These are phyloP conservation scores for Scaptomyza reducta DNA, from an alignment of 2,888 invertebrate species.

Conservation along the genomic window DNA sequence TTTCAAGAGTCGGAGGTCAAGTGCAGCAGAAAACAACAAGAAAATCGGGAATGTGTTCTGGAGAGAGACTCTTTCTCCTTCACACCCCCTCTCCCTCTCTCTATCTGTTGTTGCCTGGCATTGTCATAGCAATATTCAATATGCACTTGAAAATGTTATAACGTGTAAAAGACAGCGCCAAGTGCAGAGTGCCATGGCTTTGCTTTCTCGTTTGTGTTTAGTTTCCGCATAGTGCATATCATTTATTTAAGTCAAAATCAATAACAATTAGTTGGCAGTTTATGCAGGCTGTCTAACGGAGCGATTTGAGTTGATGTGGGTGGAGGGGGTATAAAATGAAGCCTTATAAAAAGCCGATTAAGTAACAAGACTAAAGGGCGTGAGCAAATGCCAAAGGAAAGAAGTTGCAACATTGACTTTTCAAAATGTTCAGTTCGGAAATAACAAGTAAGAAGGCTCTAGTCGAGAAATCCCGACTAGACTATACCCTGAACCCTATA, in stretches of 20 bases:
- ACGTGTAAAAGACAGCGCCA: slow-evolving; percentile 18
- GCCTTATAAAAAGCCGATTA: slow-evolving; percentile 12
- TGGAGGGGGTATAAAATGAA: slow-evolving; percentile 11
- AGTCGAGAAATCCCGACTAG: too few relatives aligned
- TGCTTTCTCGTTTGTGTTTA: background rate
- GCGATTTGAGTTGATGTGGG: background rate
- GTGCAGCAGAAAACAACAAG: slow-evolving; percentile 38
- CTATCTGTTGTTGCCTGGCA: slow-evolving; percentile 10
- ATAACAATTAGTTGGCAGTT: slow-evolving; percentile 58
- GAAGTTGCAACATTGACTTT: background rate
- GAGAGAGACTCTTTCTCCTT: background rate
- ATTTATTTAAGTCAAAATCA: slow-evolving; percentile 51
- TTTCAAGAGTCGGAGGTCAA: slow-evolving; percentile 51
- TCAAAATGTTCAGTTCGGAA: too few relatives aligned
- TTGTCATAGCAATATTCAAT: slow-evolving; percentile 43
- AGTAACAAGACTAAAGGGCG: background rate
- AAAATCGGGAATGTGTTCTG: slow-evolving; percentile 21
- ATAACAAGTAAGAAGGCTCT: too few relatives aligned
- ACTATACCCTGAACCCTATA: too few relatives aligned
- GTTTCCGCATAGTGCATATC: slow-evolving; percentile 20
- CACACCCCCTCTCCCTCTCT: slow-evolving; percentile 6
- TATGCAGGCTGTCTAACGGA: slow-evolving; percentile 24
- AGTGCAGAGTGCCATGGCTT: background rate
- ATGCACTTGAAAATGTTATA: slow-evolving; percentile 14
- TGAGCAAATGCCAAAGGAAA: background rate